Conservation (phyloP, 2,888 invertebrate genomes). For the Pterostichus niger region DNA sequence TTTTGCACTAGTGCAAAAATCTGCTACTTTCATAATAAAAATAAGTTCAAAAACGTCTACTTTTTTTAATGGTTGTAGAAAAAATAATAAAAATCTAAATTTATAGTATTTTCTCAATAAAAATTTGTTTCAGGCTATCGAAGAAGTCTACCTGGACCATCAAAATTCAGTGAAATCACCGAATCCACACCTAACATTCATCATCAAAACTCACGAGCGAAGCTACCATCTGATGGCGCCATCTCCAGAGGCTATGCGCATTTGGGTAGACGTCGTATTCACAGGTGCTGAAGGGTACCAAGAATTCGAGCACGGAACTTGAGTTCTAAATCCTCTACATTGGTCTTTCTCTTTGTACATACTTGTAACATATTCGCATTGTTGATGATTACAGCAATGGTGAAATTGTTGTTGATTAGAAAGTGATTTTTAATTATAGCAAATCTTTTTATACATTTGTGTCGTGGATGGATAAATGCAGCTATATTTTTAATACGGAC, state of each 20-base stretch:
- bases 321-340: slow-evolving; percentile 68
- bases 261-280: slow-evolving; percentile 98
- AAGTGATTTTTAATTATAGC: slow-evolving; percentile 17
- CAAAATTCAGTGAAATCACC: slow-evolving; percentile 95
- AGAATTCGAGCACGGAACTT: slow-evolving; percentile 80
- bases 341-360: slow-evolving; percentile 24
- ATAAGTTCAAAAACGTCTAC: no score
- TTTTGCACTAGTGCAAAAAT: no score
- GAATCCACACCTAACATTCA: slow-evolving; percentile 94
- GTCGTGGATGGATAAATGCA: background rate
- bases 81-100: no score
- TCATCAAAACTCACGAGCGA: slow-evolving; percentile 94
- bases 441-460: background rate
- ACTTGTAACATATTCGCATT: slow-evolving; percentile 14
- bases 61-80: no score
- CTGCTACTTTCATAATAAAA: no score
- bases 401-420: background rate
- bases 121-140: slow-evolving; percentile 87
- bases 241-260: slow-evolving; percentile 94
- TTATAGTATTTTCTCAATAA: no score
- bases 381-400: no score
- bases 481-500: background rate
- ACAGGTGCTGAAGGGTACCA: slow-evolving; percentile 95
- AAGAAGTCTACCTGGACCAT: slow-evolving; percentile 98
- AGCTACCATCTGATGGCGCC: slow-evolving; percentile 96